Conservation (phyloP, 2,113 vertebrate genomes). For the Pedionomus torquatus region DNA sequence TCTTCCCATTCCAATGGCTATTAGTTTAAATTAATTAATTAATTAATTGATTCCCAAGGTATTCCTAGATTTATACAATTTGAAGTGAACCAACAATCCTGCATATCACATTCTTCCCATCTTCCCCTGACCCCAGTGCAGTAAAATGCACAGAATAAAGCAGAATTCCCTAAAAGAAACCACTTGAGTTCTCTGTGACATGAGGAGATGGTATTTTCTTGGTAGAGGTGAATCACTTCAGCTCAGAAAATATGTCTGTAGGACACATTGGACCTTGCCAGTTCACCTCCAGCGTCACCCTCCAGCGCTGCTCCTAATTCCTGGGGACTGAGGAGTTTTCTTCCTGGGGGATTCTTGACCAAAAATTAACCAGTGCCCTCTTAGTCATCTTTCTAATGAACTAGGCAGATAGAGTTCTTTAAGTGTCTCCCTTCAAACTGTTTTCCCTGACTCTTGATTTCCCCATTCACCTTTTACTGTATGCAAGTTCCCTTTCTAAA, state of each 20-base stretch:
- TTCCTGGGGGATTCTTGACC: not conserved
- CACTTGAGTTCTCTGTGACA: rapidly evolving
- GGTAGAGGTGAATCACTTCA: not conserved
- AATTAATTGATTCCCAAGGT: no score
- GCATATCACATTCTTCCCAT: not conserved
- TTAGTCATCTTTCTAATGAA: not conserved
- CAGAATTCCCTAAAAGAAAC: not conserved
- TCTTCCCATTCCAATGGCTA: not conserved
- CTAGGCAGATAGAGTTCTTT: not conserved
- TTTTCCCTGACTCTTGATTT: not conserved
- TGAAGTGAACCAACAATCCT: not conserved
- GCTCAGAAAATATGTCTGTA: not conserved
- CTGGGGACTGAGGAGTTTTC: not conserved
- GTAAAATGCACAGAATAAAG: not conserved
- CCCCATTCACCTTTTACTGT: not conserved
- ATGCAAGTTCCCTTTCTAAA: not conserved
- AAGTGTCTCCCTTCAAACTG: not conserved
- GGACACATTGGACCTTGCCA: not conserved
- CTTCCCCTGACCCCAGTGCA: not conserved
- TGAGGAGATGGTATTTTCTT: not conserved
- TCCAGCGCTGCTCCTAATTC: not conserved
- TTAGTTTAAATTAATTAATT: no score
- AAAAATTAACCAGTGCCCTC: not conserved
- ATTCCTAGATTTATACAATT: not conserved
- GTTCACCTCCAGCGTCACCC: not conserved